Evolutionary conservation across 2,888 invertebrate genomes (phyloP).

Genomic region (Monoplex corrugatus): DNA sequence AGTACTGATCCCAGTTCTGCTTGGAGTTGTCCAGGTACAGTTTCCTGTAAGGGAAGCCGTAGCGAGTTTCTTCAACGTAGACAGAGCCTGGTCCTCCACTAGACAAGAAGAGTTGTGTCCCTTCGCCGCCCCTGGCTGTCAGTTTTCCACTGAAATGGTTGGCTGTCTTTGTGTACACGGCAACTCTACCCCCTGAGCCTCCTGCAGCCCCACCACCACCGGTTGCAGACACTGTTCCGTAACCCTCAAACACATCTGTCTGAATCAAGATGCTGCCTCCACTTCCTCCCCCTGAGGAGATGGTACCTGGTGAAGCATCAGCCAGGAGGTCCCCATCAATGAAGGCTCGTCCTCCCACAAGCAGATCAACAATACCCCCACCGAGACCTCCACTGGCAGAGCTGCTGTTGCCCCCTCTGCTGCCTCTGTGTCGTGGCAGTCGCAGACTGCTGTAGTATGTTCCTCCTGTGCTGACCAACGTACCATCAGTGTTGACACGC

Average conservation of each 20-base stretch:
- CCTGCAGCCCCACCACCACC: constrained; percentile 68
- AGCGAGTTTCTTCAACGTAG: constrained; percentile 66
- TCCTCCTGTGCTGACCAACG: constrained; percentile 58
- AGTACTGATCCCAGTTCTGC: constrained; percentile 68
- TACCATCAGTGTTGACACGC: constrained; percentile 51
- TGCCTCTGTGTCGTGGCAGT: constrained; percentile 62
- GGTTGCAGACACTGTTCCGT: constrained; percentile 62
- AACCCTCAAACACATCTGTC: constrained; percentile 64
- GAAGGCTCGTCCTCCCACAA: constrained; percentile 58
- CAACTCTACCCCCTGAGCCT: constrained; percentile 71
- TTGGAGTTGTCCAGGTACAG: constrained; percentile 65
- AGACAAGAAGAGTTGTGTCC: constrained; percentile 55
- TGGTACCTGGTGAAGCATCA: constrained; percentile 54
- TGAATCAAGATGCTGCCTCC: constrained; percentile 67
- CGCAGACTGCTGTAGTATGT: constrained; percentile 67
- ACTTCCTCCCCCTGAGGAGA: constrained; percentile 67
- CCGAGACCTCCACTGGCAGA: constrained; percentile 61
- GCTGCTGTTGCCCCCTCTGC: constrained; percentile 62
- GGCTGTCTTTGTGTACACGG: constrained; percentile 60
- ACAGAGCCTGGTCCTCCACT: constrained; percentile 70
- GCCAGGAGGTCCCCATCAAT: constrained; percentile 63
- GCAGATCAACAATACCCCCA: constrained; percentile 62
- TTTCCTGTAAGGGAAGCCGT: constrained; percentile 63
- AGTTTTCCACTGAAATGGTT: constrained; percentile 64
- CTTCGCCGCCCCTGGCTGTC: constrained; percentile 65